Percentiles rank a stretch among this genome's conserved stretches.
These are phyloP conservation scores for Machimus atricapillus DNA, from an alignment of 2,888 invertebrate species.

Conservation along the genomic window DNA sequence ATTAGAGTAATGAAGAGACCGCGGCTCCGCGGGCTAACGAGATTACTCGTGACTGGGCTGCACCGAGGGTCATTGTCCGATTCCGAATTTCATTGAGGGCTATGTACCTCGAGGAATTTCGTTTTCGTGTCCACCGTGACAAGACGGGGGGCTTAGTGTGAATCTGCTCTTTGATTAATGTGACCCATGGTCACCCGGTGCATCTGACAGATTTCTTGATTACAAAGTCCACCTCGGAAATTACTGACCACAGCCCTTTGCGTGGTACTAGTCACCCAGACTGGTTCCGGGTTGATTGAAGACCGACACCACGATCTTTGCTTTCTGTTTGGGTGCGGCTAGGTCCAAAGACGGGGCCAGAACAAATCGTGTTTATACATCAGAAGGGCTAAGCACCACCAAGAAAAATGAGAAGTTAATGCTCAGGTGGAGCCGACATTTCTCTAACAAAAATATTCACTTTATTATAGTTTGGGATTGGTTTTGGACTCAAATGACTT, in stretches of 20 bases:
- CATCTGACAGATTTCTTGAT: not conserved
- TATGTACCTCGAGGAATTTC: conserved; percentile 1
- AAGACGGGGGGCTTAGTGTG: conserved; percentile 4
- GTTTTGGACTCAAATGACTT: not conserved
- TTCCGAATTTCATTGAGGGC: not conserved
- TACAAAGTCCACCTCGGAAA: not conserved
- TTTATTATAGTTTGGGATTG: not conserved
- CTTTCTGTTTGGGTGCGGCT: not conserved
- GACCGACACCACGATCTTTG: not conserved
- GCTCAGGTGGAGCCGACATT: not conserved
- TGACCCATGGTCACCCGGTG: not conserved
- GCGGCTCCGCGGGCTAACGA: not conserved
- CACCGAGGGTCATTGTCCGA: conserved; percentile 7
- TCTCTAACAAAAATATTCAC: not conserved
- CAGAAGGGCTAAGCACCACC: not conserved
- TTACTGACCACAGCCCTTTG: not conserved
- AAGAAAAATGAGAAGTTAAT: not conserved
- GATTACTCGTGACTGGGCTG: not conserved
- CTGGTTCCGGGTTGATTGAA: not conserved
- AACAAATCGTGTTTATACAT: not conserved
- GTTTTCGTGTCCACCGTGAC: not conserved
- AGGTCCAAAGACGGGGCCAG: not conserved
- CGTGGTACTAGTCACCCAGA: not conserved
- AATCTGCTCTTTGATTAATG: not conserved
- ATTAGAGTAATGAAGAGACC: not conserved